Percentiles rank a stretch among this genome's conserved stretches.
These are phyloP conservation scores for Ornithorhynchus anatinus DNA, from an alignment of 2,113 vertebrate genomes.

Conservation along the genomic window DNA sequence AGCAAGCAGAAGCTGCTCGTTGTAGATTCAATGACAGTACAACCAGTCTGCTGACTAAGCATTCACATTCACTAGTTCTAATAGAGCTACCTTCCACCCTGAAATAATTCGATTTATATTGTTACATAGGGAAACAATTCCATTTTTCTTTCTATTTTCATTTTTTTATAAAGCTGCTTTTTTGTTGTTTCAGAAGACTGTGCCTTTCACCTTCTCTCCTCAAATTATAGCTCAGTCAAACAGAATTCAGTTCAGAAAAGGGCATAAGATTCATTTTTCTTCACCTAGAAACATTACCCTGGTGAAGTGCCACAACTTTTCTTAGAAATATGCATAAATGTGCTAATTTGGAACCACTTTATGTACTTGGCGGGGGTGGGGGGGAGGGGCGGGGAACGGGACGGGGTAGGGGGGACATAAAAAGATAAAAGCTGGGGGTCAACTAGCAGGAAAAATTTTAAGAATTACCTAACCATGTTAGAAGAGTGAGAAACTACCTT, in stretches of 20 bases:
- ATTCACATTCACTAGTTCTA: slow-evolving; percentile 46
- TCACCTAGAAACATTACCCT: accelerated
- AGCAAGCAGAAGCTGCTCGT: not conserved
- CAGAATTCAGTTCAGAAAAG: accelerated
- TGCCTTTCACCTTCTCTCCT: accelerated
- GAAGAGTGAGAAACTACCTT: not conserved
- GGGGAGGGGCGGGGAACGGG: too few relatives aligned
- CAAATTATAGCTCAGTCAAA: not conserved
- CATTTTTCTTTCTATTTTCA: not conserved
- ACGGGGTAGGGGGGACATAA: too few relatives aligned
- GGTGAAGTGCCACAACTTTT: accelerated
- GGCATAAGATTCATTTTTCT: not conserved
- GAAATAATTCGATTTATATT: not conserved
- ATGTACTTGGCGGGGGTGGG: accelerated
- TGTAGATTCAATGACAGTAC: not conserved
- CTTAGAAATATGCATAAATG: accelerated
- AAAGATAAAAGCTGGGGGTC: not conserved
- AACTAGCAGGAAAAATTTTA: not conserved
- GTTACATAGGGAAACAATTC: slow-evolving; percentile 2
- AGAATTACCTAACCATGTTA: not conserved
- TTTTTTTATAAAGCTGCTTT: not conserved
- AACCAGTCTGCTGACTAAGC: slow-evolving; percentile 27
- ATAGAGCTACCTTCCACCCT: slow-evolving; percentile 47
- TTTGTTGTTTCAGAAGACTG: not conserved
- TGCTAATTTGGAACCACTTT: not conserved